Percentiles rank a stretch among this genome's conserved stretches.
These are phyloP conservation scores for Atrichornis clamosus DNA, from an alignment of 2,113 vertebrate genomes.

Conservation along the genomic window DNA sequence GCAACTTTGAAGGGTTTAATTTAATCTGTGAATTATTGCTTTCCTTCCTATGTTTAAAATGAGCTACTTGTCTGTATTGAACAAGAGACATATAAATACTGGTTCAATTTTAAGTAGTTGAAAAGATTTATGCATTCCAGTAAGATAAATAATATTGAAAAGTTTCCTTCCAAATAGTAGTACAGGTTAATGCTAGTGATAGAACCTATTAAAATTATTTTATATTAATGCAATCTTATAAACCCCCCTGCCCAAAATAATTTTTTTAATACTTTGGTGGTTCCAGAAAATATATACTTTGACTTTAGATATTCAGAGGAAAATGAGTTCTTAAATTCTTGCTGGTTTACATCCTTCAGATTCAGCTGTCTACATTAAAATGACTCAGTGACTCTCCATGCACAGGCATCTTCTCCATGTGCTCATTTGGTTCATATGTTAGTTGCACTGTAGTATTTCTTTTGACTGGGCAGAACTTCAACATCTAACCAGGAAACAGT, in stretches of 20 bases:
- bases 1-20: background rate
- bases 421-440: background rate
- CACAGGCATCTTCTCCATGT: background rate
- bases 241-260: background rate
- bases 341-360: background rate
- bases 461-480: background rate
- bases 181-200: background rate
- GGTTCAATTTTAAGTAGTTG: background rate
- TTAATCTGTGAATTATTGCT: conserved; percentile 32
- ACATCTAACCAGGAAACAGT: background rate
- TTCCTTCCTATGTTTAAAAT: background rate
- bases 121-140: conserved; percentile 28
- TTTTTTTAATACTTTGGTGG: background rate
- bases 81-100: conserved; percentile 5
- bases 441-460: background rate
- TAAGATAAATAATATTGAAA: background rate
- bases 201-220: background rate
- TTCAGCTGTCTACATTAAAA: conserved; percentile 1
- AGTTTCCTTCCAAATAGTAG: background rate
- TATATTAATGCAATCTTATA: background rate
- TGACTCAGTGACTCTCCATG: background rate
- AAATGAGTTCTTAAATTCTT: background rate
- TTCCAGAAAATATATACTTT: background rate
- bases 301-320: background rate
- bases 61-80: background rate